A percentile compares a stretch with the other conserved stretches of the same genome.
Evolutionary conservation across 2,113 vertebrate species (phyloP).

Genomic region (Zingel zingel): DNA sequence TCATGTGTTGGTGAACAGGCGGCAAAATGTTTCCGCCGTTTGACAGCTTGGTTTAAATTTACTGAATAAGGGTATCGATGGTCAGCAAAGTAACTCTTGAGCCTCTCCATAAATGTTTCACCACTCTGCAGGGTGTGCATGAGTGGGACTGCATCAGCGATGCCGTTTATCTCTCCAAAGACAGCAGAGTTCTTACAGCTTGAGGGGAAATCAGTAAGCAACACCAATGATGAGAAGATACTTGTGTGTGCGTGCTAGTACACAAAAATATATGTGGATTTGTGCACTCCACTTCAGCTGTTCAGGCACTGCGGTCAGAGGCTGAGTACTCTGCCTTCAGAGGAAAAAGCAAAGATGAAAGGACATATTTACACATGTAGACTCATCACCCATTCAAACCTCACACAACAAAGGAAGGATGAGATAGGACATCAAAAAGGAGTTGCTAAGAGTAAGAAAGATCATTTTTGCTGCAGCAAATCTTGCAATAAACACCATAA

Average conservation of each 20-base stretch:
- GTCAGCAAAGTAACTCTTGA: conserved; percentile 46
- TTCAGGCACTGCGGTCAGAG: conserved; percentile 38
- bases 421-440: not conserved
- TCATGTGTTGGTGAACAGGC: conserved; percentile 5
- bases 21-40: not conserved
- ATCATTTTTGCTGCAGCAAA: not conserved
- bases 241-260: not conserved
- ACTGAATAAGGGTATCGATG: not conserved
- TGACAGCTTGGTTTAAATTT: conserved; percentile 27
- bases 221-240: conserved; percentile 54
- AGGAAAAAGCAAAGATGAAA: conserved; percentile 15
- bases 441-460: conserved; percentile 1
- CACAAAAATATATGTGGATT: conserved; percentile 11
- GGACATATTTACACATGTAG: not conserved
- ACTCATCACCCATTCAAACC: not conserved
- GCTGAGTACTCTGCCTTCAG: conserved; percentile 50
- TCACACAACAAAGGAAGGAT: not conserved
- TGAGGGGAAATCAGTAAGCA: conserved; percentile 64
- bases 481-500: not conserved
- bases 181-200: conserved; percentile 53
- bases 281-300: conserved; percentile 23
- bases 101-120: conserved; percentile 60
- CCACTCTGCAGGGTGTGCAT: not conserved
- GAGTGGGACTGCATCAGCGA: conserved; percentile 13
- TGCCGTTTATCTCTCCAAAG: conserved; percentile 50